These are phyloP conservation scores for Neodiprion pinetum DNA, from an alignment of 1,140 invertebrate genomes.

Conservation along the genomic window DNA sequence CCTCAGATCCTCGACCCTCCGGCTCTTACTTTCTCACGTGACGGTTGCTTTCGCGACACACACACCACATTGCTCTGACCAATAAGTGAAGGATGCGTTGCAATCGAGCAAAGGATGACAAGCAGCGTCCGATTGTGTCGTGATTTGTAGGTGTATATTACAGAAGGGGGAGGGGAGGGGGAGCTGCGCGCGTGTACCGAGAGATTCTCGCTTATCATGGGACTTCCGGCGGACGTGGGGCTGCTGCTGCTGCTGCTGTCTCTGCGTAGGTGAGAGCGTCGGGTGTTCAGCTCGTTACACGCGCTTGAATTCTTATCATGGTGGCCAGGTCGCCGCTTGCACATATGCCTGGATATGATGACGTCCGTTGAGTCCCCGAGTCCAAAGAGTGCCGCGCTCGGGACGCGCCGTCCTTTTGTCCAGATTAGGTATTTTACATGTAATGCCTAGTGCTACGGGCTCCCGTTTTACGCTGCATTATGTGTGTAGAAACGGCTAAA, in stretches of 20 bases:
- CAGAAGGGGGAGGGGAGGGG: conserved; percentile 31
- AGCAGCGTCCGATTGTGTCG: conserved; percentile 7
- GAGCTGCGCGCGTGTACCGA: conserved; percentile 32
- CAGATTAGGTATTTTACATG: too few species aligned
- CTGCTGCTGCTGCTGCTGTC: conserved; percentile 32
- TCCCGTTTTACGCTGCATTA: too few species aligned
- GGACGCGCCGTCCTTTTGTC: too few species aligned
- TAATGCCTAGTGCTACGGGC: too few species aligned
- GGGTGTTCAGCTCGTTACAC: neutral
- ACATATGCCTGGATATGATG: too few species aligned
- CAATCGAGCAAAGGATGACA: neutral
- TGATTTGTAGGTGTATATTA: conserved; percentile 37
- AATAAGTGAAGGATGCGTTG: neutral
- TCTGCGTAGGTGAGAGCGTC: conserved; percentile 55
- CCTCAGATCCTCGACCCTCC: conserved; percentile 9
- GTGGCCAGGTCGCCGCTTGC: neutral
- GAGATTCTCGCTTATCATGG: conserved; percentile 60
- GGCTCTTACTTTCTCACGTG: neutral
- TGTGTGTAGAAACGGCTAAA: too few species aligned
- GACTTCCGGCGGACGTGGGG: conserved; percentile 60
- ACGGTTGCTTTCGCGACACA: conserved; percentile 11
- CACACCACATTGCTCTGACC: conserved; percentile 5
- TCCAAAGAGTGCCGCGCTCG: too few species aligned
- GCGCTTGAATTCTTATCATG: neutral
- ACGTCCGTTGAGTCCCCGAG: too few species aligned